A percentile compares a stretch with the other conserved stretches of the same genome.
Conservation (phyloP, 2,113 vertebrate species). For the Axis porcinus region DNA sequence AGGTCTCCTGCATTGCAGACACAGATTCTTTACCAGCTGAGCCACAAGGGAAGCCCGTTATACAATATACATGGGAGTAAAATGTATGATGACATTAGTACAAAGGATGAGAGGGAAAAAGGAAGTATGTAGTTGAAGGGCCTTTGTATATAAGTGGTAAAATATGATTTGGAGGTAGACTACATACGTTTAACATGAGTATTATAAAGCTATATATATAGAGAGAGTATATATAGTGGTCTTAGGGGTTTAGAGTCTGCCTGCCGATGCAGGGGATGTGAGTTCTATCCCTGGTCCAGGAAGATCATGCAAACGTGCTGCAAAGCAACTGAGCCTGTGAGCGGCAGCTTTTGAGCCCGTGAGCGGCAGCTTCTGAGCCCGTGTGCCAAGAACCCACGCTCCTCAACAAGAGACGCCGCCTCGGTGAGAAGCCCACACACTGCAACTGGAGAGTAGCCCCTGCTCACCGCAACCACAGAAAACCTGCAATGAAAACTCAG, state of each 20-base stretch:
- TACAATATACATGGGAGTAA: neutral
- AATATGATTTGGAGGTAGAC: neutral
- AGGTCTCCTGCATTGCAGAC: neutral
- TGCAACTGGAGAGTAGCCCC: neutral
- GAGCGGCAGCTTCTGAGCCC: too few species aligned
- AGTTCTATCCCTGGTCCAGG: neutral
- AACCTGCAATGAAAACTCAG: neutral
- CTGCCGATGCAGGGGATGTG: neutral
- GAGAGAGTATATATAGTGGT: neutral
- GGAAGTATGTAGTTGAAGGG: neutral
- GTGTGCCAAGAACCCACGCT: rapidly evolving
- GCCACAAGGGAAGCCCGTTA: neutral
- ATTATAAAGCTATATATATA: neutral
- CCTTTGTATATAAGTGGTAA: neutral
- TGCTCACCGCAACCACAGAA: neutral
- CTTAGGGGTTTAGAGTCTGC: neutral
- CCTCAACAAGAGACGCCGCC: neutral
- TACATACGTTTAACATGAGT: neutral
- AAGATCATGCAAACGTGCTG: neutral
- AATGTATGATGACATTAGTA: rapidly evolving
- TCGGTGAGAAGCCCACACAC: neutral
- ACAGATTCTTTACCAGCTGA: neutral
- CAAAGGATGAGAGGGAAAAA: neutral
- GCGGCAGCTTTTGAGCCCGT: rapidly evolving
- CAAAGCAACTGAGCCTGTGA: neutral